Percentiles rank a stretch among this genome's conserved stretches.
phyloP scores from a whole-genome alignment of 1,140 invertebrate species.

The Trypoxylus dichotomus region DNA sequence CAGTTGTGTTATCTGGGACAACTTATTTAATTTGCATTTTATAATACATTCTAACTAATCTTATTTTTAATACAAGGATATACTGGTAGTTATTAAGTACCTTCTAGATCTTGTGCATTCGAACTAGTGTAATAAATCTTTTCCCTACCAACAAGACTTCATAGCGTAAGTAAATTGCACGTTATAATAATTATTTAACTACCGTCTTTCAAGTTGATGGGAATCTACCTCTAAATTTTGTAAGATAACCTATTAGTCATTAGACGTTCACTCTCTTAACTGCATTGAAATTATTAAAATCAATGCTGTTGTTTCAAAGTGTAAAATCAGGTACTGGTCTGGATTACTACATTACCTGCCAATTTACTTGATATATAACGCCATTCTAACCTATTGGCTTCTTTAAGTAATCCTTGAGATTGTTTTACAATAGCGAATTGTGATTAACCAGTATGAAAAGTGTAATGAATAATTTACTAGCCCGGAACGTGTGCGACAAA shows the following conservation, averaged over 20 bases:
- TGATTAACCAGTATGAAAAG: neutral
- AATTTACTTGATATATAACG: conserved; percentile 18
- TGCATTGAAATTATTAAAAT: conserved; percentile 14
- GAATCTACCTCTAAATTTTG: neutral
- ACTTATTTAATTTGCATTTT: too few species aligned
- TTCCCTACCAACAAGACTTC: neutral
- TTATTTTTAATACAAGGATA: too few species aligned
- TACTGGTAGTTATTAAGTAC: too few species aligned
- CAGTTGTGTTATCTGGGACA: too few species aligned
- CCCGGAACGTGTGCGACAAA: neutral
- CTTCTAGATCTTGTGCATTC: neutral
- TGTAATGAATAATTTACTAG: conserved; percentile 10
- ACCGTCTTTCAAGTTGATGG: neutral
- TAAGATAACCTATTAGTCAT: neutral
- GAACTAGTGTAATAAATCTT: neutral
- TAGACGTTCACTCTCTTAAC: neutral
- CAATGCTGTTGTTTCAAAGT: neutral
- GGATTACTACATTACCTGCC: neutral
- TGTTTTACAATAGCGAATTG: conserved; percentile 20
- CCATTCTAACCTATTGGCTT: conserved; percentile 21
- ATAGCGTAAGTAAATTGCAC: neutral
- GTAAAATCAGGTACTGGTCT: conserved; percentile 7
- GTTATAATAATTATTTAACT: neutral
- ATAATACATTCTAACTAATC: too few species aligned
- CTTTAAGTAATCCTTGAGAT: conserved; percentile 20